phyloP scores from a whole-genome alignment of 2,113 vertebrate species.

The Rhea pennata region DNA sequence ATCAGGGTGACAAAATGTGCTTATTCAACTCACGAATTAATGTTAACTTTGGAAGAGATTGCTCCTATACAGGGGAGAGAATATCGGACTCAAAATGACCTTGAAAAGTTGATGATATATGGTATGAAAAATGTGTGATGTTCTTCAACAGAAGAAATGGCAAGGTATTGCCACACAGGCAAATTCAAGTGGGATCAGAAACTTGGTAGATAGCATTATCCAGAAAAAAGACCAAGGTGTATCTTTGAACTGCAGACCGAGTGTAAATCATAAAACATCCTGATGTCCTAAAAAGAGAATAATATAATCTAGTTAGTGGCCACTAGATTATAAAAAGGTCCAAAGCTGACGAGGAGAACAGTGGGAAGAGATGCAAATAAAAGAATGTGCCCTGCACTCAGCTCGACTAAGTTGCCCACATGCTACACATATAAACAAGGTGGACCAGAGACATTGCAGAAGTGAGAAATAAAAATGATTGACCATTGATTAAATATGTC shows the following conservation, averaged over 20 bases:
- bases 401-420: accelerated
- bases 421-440: not conserved
- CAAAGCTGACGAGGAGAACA: not conserved
- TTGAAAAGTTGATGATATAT: not conserved
- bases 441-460: not conserved
- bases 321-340: not conserved
- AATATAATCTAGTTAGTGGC: not conserved
- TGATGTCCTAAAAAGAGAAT: not conserved
- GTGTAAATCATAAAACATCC: not conserved
- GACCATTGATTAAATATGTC: not conserved
- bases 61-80: not conserved
- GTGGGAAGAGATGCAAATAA: not conserved
- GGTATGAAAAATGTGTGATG: not conserved
- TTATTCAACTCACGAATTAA: not conserved
- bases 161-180: not conserved
- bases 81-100: not conserved
- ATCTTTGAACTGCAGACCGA: not conserved
- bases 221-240: not conserved
- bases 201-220: not conserved
- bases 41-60: not conserved
- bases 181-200: not conserved
- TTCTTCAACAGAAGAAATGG: not conserved
- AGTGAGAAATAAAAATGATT: not conserved
- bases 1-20: not conserved
- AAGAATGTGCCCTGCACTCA: not conserved